Evolutionary conservation across 1,140 invertebrate genomes (phyloP).

Genomic region (Drosophila saltans): DNA sequence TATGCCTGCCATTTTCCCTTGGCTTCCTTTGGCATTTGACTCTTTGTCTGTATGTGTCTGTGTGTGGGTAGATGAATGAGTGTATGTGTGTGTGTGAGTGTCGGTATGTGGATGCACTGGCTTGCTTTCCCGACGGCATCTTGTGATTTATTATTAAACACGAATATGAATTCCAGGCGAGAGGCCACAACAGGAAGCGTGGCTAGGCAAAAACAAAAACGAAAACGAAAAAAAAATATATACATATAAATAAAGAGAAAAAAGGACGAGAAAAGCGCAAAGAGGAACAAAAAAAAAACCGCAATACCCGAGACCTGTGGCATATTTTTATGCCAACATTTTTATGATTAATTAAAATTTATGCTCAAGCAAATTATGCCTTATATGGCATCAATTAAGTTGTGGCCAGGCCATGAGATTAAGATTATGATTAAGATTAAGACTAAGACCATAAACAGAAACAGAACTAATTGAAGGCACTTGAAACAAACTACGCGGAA

Average conservation of each 20-base stretch:
- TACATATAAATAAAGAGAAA: background rate
- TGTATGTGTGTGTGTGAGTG: conserved; percentile 15
- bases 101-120: conserved; percentile 4
- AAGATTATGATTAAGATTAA: conserved; percentile 59
- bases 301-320: conserved; percentile 46
- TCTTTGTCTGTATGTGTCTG: conserved; percentile 26
- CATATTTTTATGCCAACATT: conserved; percentile 70
- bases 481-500: conserved; percentile 38
- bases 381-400: conserved; percentile 55
- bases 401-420: conserved; percentile 45
- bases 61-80: conserved; percentile 16
- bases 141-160: conserved; percentile 81
- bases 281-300: conserved; percentile 39
- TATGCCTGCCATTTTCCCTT: conserved; percentile 63
- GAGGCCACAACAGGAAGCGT: conserved; percentile 12
- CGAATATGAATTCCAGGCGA: conserved; percentile 72
- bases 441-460: conserved; percentile 50
- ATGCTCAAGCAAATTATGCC: conserved; percentile 56
- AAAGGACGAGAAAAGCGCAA: conserved; percentile 16
- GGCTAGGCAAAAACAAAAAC: conserved; percentile 39
- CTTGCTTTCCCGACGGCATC: conserved; percentile 53
- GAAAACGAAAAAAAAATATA: background rate
- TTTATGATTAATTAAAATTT: conserved; percentile 81
- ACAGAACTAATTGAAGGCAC: conserved; percentile 49
- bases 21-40: conserved; percentile 58